Conservation (phyloP, 1,140 invertebrate species). For the Eulimnadia texana region DNA sequence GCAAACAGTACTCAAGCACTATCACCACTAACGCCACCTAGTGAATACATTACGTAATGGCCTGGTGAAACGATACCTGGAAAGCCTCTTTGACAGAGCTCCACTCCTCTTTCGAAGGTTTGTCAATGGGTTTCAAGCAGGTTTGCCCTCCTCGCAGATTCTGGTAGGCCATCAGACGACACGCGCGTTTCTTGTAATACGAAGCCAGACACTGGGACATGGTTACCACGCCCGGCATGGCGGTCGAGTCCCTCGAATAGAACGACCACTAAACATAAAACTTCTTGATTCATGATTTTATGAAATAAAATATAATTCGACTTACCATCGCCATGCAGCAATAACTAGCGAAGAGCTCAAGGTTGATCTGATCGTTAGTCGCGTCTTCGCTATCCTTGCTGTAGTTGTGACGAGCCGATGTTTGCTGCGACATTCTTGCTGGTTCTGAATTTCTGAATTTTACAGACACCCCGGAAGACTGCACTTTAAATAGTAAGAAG, state of each 20-base stretch:
- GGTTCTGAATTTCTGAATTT: not conserved
- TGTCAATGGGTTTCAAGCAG: conserved; percentile 35
- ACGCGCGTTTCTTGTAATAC: conserved; percentile 2
- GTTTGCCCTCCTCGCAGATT: conserved; percentile 64
- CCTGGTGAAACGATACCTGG: no score
- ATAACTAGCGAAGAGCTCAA: conserved; percentile 43
- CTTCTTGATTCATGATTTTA: not conserved
- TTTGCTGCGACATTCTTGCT: not conserved
- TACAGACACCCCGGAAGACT: no score
- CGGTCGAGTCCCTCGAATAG: conserved; percentile 65
- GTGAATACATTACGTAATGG: not conserved
- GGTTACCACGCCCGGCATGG: conserved; percentile 44
- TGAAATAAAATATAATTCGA: conserved; percentile 20
- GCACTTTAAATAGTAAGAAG: no score
- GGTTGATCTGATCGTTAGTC: conserved; percentile 44
- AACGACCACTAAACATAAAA: conserved; percentile 2
- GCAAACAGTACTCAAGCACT: not conserved
- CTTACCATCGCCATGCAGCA: conserved; percentile 36
- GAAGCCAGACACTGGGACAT: not conserved
- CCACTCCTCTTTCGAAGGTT: conserved; percentile 47
- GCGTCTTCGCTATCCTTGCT: conserved; percentile 35
- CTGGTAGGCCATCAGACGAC: conserved; percentile 51
- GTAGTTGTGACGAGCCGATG: conserved; percentile 34
- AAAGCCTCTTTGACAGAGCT: conserved; percentile 42
- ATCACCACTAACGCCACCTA: not conserved